Base-by-base conservation (phyloP, 2,888 invertebrate species). In the Hyposoter dolosus region DNA sequence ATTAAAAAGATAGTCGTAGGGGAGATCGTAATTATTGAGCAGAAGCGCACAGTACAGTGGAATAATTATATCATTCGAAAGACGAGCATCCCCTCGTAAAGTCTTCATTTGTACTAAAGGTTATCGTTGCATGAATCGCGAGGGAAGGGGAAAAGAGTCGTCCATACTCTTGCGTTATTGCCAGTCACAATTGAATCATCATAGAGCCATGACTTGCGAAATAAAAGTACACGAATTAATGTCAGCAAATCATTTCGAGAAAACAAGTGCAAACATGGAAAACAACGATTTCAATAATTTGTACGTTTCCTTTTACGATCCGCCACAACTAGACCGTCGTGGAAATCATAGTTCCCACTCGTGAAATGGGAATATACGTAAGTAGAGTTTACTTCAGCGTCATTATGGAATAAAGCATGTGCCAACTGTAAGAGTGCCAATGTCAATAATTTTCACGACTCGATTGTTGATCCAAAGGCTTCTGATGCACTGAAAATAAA, bases 1-100 rank as follows among this genome's bases (percentile, higher is more conserved):
- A 72, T 72, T 72, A 72, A 35, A 23, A 72, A 32, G 28, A 72
- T 3, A 72, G 53, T 53, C 19, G 19, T 19, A n/a, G 53, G 72
- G 53, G 45, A 23, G 28, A 53, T 10, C 19, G 47, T 72, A 53
- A 72, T 72, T 19, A 32, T 60, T 43, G 35, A 43, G 40, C 15
- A 12, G 40, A 32, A 17, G 56, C 74, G 53, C 23, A 43, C 17
- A 10, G 43, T 28, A 45, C 10, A 15, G 40, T 17, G 7, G 6
- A 56, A 56, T 56, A 56, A 23, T 56, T n/a, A 56, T 1, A 53
- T 6, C 7, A 53, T 53, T 19, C 53, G 9, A 5, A 53, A 9
- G 7, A 56, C 56, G 12, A 60, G 60, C 10, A 35, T n/a, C 28
- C n/a, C 17, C 15, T 60, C 60, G 60, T 28, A 10, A 28, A 60